These are phyloP conservation scores for Agrypnia vestita DNA, from an alignment of 1,140 invertebrate genomes.

Conservation along the genomic window DNA sequence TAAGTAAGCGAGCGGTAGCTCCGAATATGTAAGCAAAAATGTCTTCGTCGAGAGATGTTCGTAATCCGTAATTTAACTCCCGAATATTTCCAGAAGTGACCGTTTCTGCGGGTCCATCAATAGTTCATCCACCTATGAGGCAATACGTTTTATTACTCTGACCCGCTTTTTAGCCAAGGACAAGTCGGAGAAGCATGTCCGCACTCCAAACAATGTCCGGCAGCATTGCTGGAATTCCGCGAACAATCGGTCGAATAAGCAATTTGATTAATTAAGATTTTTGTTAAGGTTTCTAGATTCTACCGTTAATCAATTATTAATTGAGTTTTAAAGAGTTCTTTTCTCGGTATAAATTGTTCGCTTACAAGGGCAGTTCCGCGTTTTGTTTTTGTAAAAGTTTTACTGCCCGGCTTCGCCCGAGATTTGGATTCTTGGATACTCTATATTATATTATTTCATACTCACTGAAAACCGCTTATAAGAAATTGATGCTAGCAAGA, in stretches of 20 bases:
- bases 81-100: not conserved
- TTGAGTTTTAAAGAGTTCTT: not conserved
- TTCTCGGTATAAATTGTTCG: not conserved
- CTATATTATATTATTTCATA: too few species aligned
- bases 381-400: not conserved
- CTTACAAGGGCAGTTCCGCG: not conserved
- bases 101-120: conserved; percentile 18
- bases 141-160: conserved; percentile 31
- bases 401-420: too few species aligned
- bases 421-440: too few species aligned
- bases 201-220: conserved; percentile 1
- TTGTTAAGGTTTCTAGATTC: too few species aligned
- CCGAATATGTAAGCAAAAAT: too few species aligned
- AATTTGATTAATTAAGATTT: too few species aligned
- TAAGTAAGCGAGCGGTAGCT: too few species aligned
- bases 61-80: not conserved
- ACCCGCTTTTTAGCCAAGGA: conserved; percentile 39
- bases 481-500: too few species aligned
- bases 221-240: not conserved
- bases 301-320: too few species aligned
- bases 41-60: too few species aligned
- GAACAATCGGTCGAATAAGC: not conserved
- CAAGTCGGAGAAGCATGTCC: not conserved
- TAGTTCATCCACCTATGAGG: conserved; percentile 35
- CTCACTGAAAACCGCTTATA: too few species aligned